These are phyloP conservation scores for Caretta caretta DNA, from an alignment of 2,113 vertebrate species.

Conservation along the genomic window DNA sequence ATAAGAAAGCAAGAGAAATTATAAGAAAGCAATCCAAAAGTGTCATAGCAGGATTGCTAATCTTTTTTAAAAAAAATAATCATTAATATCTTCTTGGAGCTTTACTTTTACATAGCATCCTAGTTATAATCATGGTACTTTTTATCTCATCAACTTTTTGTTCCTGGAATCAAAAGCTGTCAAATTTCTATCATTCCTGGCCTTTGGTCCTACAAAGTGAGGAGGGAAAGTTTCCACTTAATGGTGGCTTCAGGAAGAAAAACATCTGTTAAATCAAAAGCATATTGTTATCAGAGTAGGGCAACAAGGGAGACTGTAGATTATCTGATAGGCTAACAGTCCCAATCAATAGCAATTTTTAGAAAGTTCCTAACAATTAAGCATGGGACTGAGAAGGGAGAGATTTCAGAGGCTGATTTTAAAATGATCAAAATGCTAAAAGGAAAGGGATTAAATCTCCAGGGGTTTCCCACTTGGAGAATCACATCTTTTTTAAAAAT, in stretches of 20 bases:
- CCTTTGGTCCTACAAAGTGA: background rate
- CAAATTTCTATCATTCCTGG: background rate
- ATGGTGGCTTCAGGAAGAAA: background rate
- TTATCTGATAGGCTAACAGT: slow-evolving; percentile 6
- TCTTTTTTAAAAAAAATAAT: background rate
- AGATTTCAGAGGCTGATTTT: background rate
- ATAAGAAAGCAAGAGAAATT: background rate
- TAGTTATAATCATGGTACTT: background rate
- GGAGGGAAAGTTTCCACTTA: background rate
- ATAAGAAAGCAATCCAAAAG: background rate
- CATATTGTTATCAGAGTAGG: background rate
- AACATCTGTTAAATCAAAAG: background rate
- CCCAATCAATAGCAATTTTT: background rate
- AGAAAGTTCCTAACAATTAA: background rate
- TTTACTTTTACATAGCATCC: background rate
- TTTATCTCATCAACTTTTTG: background rate
- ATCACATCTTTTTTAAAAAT: background rate
- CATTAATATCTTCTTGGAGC: background rate
- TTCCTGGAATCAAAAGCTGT: background rate
- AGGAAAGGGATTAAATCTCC: slow-evolving; percentile 57
- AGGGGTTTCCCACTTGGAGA: slow-evolving; percentile 45
- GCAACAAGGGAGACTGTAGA: background rate
- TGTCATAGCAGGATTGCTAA: accelerated
- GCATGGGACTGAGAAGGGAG: slow-evolving; percentile 22
- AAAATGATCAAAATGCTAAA: slow-evolving; percentile 35